Conservation (phyloP, 1,140 invertebrate species). For the Carposina sasakii region DNA sequence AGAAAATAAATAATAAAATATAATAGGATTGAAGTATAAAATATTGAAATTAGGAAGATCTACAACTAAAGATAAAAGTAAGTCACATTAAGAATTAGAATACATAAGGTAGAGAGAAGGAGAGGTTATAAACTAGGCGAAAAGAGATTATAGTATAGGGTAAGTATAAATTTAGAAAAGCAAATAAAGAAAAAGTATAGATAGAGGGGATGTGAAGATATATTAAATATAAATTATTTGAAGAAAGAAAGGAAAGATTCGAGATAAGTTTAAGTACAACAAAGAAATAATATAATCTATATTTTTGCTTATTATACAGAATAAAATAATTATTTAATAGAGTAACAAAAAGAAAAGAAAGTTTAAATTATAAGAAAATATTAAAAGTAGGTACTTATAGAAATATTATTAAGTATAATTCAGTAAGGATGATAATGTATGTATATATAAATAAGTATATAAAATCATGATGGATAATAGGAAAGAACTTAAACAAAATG, state of each 20-base stretch:
- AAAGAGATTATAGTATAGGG: conserved; percentile 4
- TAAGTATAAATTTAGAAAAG: background rate
- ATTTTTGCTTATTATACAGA: background rate
- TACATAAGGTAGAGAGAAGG: background rate
- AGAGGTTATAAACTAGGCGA: background rate
- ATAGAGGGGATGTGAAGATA: conserved; percentile 2
- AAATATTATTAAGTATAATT: background rate
- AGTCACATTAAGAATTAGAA: background rate
- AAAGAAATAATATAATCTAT: background rate
- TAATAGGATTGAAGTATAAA: background rate
- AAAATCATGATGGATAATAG: too few species aligned
- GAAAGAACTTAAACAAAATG: too few species aligned
- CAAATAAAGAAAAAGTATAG: background rate
- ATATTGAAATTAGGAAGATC: background rate
- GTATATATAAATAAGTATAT: too few species aligned
- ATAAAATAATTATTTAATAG: background rate
- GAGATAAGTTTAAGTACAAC: background rate
- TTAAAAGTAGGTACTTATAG: background rate
- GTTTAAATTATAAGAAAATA: background rate
- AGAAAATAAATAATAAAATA: background rate
- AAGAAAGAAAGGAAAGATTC: background rate
- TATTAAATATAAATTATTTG: background rate
- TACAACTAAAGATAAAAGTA: background rate
- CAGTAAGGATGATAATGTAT: too few species aligned
- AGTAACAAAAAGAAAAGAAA: background rate